Conservation (phyloP, 2,113 vertebrate species). For the Cochlearius cochlearius region DNA sequence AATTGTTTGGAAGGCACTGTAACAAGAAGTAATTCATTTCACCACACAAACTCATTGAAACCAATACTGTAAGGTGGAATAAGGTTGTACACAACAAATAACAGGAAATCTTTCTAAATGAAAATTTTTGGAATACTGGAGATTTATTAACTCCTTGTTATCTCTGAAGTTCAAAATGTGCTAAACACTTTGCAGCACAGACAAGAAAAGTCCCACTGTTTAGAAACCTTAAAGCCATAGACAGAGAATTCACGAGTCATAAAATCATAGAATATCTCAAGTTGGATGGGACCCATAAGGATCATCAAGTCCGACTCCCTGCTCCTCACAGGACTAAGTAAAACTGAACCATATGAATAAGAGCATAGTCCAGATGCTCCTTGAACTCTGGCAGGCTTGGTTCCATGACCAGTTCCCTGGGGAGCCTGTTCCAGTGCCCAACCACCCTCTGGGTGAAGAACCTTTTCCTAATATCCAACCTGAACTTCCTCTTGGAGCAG, state of each 20-base stretch:
- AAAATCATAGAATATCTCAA: not conserved
- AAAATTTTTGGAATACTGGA: not conserved
- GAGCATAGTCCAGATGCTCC: accelerated
- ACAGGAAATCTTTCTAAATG: not conserved
- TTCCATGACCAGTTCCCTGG: not conserved
- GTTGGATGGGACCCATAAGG: not conserved
- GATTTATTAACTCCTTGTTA: not conserved
- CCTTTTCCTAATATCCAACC: not conserved
- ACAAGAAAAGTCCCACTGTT: no score
- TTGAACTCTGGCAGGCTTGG: not conserved
- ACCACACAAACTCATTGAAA: not conserved
- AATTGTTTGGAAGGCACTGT: not conserved
- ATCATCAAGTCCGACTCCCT: not conserved
- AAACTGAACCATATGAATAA: not conserved
- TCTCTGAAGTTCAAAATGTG: not conserved
- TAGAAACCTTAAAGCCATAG: not conserved
- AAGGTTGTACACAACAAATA: not conserved
- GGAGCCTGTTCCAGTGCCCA: not conserved
- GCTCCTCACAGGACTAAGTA: not conserved
- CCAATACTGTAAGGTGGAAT: not conserved
- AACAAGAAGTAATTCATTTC: not conserved
- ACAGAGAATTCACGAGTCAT: not conserved
- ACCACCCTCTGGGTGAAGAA: not conserved
- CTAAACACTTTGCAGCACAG: not conserved
- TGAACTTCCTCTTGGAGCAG: not conserved